Evolutionary conservation across 2,888 invertebrate species (phyloP), one percentile per base, ranked within the genome.

Genomic region (Polydrusus cervinus): DNA sequence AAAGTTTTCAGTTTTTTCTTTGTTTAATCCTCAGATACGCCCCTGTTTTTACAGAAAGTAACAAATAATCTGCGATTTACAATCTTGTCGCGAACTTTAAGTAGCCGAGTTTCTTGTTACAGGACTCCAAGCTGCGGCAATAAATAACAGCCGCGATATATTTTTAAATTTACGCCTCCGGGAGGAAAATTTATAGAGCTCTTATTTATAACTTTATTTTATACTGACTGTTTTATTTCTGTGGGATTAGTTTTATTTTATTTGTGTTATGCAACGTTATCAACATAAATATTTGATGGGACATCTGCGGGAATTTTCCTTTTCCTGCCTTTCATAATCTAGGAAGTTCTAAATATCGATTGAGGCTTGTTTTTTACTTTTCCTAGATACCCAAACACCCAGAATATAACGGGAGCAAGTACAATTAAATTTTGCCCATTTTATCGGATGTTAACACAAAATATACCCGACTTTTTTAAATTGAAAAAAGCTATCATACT

Each of bases 51-150:
- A 10, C 65, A 16, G 51, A 75, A 43, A 66, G 75, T 76, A 71
- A 76, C 76, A 76, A 76, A 76, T 76, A 76, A 76, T 74, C 67
- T 61, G 67, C 73, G 70, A 76, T 76, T 76, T 76, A 76, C 74
- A 76, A 76, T 76, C 74, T 76, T 76, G 76, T 76, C 76, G 76
- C 74, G 76, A 74, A 76, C 71, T 76, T 66, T 74, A 76, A 76
- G 76, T 76, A 76, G 76, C 76, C 71, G 71, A 75, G 75, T 75
- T 71, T 75, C 75, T 71, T 65, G 75, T 75, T 75, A 74, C 69
- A 55, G 55, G 55, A 55, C 55, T 55, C 57, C 74, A 69, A 60
- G 65, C 69, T 49, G 53, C 49, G 61, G 66, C 71, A 67, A 75
- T 75, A 75, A 75, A 75, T 75, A 68, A 75, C 71, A 66, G 61